A percentile compares a stretch with the other conserved stretches of the same genome.
Conservation (phyloP, 2,888 invertebrate species). For the Abrostola tripartita region DNA sequence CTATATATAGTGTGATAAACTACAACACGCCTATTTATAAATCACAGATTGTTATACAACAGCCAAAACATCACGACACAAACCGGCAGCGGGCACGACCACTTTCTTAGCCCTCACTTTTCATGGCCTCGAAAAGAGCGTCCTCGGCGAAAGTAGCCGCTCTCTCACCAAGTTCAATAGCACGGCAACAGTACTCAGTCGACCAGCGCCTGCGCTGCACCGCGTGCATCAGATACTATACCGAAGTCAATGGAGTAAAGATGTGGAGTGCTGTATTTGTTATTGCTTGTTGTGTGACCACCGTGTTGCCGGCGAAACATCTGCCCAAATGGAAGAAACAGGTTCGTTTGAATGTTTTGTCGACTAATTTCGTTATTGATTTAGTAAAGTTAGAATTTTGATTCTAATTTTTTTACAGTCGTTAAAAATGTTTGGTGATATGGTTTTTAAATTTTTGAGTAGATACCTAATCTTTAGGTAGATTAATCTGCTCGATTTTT, state of each 20-base stretch:
- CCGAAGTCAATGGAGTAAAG: constrained; percentile 33
- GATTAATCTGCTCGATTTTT: too few relatives aligned
- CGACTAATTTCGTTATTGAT: not conserved
- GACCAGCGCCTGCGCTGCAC: constrained; percentile 64
- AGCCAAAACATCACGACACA: too few relatives aligned
- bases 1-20: too few relatives aligned
- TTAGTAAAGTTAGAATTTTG: not conserved
- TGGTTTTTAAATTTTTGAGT: too few relatives aligned
- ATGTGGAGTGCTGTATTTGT: constrained; percentile 54
- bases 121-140: constrained; percentile 72
- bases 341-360: constrained; percentile 77
- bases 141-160: constrained; percentile 79
- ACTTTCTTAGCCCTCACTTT: constrained; percentile 53
- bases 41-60: not conserved
- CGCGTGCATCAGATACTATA: constrained; percentile 48
- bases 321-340: constrained; percentile 94
- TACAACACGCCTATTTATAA: not conserved
- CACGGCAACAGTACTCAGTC: constrained; percentile 77
- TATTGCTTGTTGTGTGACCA: constrained; percentile 69
- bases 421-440: too few relatives aligned
- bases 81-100: constrained; percentile 5
- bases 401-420: not conserved
- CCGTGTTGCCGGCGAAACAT: constrained; percentile 86
- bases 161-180: constrained; percentile 83
- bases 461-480: too few relatives aligned